These are phyloP conservation scores for Apogon talboti DNA, from an alignment of 2,797 vertebrate genomes.

Conservation along the genomic window DNA sequence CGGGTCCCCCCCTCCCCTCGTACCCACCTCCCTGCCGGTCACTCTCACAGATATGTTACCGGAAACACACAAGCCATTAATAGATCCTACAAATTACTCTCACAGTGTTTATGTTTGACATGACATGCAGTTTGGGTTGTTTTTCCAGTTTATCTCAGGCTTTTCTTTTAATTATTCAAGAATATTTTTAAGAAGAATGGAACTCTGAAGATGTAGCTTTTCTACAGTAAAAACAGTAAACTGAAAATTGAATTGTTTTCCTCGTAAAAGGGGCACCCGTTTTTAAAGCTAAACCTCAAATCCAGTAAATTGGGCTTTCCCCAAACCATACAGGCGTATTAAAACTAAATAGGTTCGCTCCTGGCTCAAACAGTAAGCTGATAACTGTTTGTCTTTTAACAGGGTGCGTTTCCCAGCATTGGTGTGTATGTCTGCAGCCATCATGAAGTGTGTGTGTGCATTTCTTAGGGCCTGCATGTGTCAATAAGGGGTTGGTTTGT, in stretches of 20 bases:
- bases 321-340: slow-evolving; percentile 47
- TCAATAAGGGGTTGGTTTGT: slow-evolving; percentile 37
- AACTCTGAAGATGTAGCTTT: no score
- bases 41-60: slow-evolving; percentile 70
- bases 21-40: slow-evolving; percentile 45
- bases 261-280: slow-evolving; percentile 27
- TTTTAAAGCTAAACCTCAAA: slow-evolving; percentile 50
- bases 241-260: slow-evolving; percentile 28
- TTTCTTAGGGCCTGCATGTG: slow-evolving; percentile 43
- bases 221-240: slow-evolving; percentile 12
- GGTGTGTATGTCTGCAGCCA: slow-evolving; percentile 8
- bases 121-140: slow-evolving; percentile 25
- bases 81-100: slow-evolving; percentile 33
- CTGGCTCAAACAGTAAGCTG: slow-evolving; percentile 39
- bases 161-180: not conserved
- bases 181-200: no score
- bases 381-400: slow-evolving; percentile 42
- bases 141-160: not conserved
- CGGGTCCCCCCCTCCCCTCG: slow-evolving; percentile 25
- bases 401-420: slow-evolving; percentile 29
- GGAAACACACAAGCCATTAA: slow-evolving; percentile 76
- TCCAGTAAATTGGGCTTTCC: slow-evolving; percentile 45
- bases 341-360: slow-evolving; percentile 54
- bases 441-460: slow-evolving; percentile 9
- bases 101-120: slow-evolving; percentile 58